phyloP scores from a whole-genome alignment of 1,140 invertebrate genomes.

The Thaumetopoea pityocampa region DNA sequence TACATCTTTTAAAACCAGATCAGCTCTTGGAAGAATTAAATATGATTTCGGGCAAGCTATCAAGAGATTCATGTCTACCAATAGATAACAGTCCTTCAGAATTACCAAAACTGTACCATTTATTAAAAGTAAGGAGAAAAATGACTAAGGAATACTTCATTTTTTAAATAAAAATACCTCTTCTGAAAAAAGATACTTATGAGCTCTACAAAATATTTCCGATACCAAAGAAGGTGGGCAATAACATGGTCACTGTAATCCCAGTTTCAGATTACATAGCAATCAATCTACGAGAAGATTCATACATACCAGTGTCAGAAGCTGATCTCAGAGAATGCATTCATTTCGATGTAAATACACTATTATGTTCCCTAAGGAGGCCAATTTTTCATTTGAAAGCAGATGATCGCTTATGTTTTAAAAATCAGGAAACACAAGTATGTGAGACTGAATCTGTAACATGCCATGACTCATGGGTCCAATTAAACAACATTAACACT shows the following conservation, averaged over 20 bases:
- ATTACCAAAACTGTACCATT: slow-evolving; percentile 14
- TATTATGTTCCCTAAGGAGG: slow-evolving; percentile 5
- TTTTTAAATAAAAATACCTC: slow-evolving; percentile 21
- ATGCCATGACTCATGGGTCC: slow-evolving; percentile 10
- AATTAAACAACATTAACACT: slow-evolving; percentile 1
- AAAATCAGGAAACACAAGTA: background rate
- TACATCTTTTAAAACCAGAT: slow-evolving; percentile 14
- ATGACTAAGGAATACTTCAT: slow-evolving; percentile 16
- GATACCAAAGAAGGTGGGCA: slow-evolving; percentile 4
- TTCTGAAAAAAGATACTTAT: slow-evolving; percentile 16
- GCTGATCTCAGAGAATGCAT: slow-evolving; percentile 7
- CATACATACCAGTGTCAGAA: slow-evolving; percentile 3
- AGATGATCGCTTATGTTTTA: slow-evolving; percentile 14
- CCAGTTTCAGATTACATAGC: slow-evolving; percentile 9
- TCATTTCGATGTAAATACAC: background rate
- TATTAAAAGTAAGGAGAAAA: slow-evolving; percentile 16
- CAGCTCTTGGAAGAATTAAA: slow-evolving; percentile 15
- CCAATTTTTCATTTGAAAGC: slow-evolving; percentile 16
- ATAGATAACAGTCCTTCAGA: slow-evolving; percentile 15
- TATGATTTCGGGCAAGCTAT: slow-evolving; percentile 15
- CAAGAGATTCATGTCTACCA: slow-evolving; percentile 9
- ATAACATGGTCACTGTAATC: slow-evolving; percentile 7
- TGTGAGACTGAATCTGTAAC: slow-evolving; percentile 2
- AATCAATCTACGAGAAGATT: slow-evolving; percentile 16
- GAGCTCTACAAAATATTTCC: slow-evolving; percentile 17